A percentile compares a stretch with the other conserved stretches of the same genome.
phyloP scores from a whole-genome alignment of 2,113 vertebrate species.

The Lanius collurio region DNA sequence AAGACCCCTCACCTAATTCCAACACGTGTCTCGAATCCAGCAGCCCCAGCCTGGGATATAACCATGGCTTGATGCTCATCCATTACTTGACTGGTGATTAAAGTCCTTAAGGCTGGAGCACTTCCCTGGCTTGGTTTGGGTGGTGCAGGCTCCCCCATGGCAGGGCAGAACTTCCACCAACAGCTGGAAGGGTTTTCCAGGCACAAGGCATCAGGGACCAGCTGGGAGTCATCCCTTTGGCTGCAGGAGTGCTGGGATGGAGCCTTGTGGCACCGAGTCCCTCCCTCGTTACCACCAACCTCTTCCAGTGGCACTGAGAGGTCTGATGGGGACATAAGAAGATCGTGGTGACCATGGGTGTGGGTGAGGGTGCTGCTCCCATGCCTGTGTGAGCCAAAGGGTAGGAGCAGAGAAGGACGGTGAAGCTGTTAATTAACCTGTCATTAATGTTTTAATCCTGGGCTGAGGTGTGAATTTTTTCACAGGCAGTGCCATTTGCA shows the following conservation, averaged over 20 bases:
- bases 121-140: neutral
- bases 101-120: neutral
- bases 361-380: neutral
- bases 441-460: neutral
- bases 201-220: neutral
- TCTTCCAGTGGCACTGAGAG: neutral
- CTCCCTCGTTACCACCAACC: rapidly evolving
- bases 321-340: neutral
- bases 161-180: neutral
- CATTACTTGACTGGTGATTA: neutral
- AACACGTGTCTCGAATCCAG: neutral
- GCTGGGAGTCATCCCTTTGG: neutral
- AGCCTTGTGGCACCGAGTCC: rapidly evolving
- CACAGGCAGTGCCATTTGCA: neutral
- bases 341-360: neutral
- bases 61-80: neutral
- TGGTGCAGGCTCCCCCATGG: neutral
- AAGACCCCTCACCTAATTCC: neutral
- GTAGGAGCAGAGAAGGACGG: neutral
- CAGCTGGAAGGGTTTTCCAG: neutral
- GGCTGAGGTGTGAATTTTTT: neutral
- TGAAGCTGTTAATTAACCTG: neutral
- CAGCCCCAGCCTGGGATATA: neutral
- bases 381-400: rapidly evolving
- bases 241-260: neutral